phyloP scores from a whole-genome alignment of 92 coral and sea anemone genomes.

The Nematostella vectensis region DNA sequence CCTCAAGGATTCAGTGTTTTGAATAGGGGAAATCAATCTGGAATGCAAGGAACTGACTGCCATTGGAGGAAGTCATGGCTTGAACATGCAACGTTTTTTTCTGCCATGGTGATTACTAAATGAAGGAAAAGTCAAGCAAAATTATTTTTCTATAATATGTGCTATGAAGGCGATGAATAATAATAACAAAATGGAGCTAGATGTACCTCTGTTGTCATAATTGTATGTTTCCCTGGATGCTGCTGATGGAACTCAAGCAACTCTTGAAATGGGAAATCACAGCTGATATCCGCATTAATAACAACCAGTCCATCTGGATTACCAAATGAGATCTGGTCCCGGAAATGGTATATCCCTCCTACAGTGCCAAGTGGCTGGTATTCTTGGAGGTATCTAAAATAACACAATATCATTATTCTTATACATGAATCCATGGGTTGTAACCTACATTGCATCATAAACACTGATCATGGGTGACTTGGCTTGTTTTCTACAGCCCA shows the following conservation, averaged over 20 bases:
- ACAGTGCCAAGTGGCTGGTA: constrained; percentile 96
- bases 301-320: constrained; percentile 82
- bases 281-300: constrained; percentile 88
- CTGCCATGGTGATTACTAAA: too few species aligned
- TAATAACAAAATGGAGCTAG: too few species aligned
- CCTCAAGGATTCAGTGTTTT: too few species aligned
- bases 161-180: too few species aligned
- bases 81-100: too few species aligned
- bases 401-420: not conserved
- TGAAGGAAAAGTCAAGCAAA: not conserved
- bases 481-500: too few species aligned
- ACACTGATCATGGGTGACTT: too few species aligned
- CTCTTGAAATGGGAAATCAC: constrained; percentile 80
- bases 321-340: constrained; percentile 96
- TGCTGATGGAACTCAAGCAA: constrained; percentile 78
- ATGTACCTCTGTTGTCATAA: constrained; percentile 97
- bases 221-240: constrained; percentile 84
- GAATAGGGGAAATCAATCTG: too few species aligned
- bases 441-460: too few species aligned
- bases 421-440: not conserved
- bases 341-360: constrained; percentile 93
- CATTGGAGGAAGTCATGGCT: too few species aligned
- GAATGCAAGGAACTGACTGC: too few species aligned
- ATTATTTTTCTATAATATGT: not conserved
- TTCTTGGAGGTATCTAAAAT: constrained; percentile 90